phyloP scores from a whole-genome alignment of 2,797 vertebrate genomes.

The Otus scops region DNA sequence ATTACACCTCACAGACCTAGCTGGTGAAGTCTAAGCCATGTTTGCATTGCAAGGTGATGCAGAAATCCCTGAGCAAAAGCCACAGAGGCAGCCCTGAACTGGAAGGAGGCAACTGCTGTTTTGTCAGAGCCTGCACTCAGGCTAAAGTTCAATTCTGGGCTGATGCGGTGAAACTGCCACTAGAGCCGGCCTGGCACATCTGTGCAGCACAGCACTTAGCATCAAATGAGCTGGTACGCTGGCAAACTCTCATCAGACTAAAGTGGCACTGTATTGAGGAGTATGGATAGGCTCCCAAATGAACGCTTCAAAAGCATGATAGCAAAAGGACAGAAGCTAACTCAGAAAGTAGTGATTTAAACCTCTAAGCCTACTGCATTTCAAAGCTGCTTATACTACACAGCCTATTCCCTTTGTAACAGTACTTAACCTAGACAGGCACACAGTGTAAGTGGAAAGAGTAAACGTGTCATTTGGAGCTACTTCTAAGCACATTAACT shows the following conservation, averaged over 20 bases:
- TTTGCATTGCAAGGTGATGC: neutral
- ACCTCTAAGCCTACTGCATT: neutral
- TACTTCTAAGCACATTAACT: neutral
- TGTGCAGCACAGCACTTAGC: neutral
- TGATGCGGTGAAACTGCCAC: neutral
- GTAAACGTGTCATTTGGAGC: neutral
- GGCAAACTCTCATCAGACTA: neutral
- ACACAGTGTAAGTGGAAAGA: neutral
- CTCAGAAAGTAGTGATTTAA: neutral
- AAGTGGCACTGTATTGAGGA: neutral
- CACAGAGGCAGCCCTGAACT: neutral
- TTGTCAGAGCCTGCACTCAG: neutral
- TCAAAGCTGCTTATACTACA: neutral
- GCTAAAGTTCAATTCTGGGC: neutral
- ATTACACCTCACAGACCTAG: neutral
- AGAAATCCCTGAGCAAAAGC: neutral
- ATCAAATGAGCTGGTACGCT: neutral
- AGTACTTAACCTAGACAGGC: neutral
- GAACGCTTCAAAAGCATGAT: fast-evolving
- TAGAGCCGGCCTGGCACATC: neutral
- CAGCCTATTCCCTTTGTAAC: neutral
- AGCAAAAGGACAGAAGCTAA: neutral
- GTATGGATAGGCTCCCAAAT: neutral
- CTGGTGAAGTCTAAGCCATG: neutral
- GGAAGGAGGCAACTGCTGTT: neutral